A percentile compares a stretch with the other conserved stretches of the same genome.
These are phyloP conservation scores for Balanococcus diminutus DNA, from an alignment of 2,888 invertebrate genomes.

Conservation along the genomic window DNA sequence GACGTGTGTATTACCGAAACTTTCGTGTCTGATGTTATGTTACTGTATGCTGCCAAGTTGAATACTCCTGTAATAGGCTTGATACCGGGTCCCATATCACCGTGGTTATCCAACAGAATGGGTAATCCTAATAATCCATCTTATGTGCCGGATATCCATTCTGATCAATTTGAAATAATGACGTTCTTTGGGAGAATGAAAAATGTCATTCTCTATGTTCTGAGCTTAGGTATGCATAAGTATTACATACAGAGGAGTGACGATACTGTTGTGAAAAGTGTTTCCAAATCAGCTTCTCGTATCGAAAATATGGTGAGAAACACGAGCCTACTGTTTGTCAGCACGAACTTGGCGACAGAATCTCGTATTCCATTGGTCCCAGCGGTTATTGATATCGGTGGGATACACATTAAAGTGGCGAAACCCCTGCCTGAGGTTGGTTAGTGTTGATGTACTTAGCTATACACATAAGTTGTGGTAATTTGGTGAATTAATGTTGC, in stretches of 20 bases:
- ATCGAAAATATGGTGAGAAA: neutral
- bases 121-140: conserved; percentile 58
- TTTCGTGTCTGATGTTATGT: neutral
- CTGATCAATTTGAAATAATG: neutral
- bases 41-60: neutral
- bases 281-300: neutral
- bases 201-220: neutral
- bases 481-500: too few species aligned
- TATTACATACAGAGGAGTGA: neutral
- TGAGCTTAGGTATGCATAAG: neutral
- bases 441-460: neutral
- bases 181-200: neutral
- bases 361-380: conserved; percentile 31
- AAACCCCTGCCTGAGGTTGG: neutral
- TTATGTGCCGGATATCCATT: conserved; percentile 59
- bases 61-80: conserved; percentile 56
- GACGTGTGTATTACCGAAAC: conserved; percentile 52
- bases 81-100: conserved; percentile 57
- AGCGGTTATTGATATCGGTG: conserved; percentile 17
- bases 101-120: conserved; percentile 57
- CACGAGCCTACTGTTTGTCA: conserved; percentile 16
- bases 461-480: too few species aligned
- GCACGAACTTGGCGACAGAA: neutral
- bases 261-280: neutral
- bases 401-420: conserved; percentile 2